Conservation (phyloP, 2,113 vertebrate genomes). For the Calidris pygmaea region DNA sequence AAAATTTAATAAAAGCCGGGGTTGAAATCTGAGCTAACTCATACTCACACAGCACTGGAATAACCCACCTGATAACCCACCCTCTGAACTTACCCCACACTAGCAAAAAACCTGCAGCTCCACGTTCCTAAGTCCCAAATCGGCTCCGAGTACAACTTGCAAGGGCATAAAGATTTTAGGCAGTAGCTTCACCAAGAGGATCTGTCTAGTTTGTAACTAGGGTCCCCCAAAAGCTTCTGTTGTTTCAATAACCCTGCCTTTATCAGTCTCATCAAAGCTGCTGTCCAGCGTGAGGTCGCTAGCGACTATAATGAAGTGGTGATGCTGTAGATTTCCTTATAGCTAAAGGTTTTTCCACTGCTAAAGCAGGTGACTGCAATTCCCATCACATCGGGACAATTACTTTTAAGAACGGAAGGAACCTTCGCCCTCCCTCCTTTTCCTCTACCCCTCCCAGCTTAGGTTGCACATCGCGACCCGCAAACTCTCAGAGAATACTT, state of each 20-base stretch:
- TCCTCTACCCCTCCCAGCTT: conserved; percentile 53
- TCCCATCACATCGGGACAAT: conserved; percentile 64
- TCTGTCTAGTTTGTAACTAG: not conserved
- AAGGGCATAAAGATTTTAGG: not conserved
- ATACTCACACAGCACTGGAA: not conserved
- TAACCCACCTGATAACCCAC: not conserved
- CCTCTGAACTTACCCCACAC: not conserved
- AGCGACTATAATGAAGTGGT: conserved; percentile 40
- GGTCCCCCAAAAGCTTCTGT: not conserved
- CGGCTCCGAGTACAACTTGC: not conserved
- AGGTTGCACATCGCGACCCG: conserved; percentile 36
- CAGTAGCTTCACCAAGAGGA: not conserved
- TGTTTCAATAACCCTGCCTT: conserved; percentile 28
- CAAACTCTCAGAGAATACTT: conserved; percentile 38
- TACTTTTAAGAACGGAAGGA: conserved; percentile 65
- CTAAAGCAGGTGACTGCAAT: conserved; percentile 60
- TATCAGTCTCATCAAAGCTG: conserved; percentile 41
- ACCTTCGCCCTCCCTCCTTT: conserved; percentile 57
- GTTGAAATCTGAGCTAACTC: not conserved
- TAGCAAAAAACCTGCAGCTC: not conserved
- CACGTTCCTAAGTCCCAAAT: not conserved
- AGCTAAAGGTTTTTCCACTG: conserved; percentile 55
- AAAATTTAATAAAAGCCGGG: not conserved
- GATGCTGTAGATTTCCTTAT: conserved; percentile 22
- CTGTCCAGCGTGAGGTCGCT: conserved; percentile 44